Conservation (phyloP, 1,140 invertebrate genomes). For the Brachystomella parvula region DNA sequence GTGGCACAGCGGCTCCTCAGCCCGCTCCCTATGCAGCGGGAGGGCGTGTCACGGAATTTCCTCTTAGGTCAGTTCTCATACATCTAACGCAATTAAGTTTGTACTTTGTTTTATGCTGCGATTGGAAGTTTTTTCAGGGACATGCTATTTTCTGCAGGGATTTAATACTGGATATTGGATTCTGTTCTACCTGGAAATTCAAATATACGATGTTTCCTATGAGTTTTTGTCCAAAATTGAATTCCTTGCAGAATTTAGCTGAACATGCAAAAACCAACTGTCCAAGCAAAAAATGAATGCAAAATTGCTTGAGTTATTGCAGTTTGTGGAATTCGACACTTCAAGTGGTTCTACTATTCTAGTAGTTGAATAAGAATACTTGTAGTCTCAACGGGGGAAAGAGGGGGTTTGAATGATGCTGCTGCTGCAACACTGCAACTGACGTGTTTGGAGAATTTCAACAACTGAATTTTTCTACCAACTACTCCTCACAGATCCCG, state of each 20-base stretch:
- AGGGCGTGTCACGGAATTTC: conserved; percentile 21
- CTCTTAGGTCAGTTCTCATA: conserved; percentile 17
- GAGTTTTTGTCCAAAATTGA: neutral
- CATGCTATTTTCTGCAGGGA: neutral
- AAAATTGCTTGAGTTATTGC: too few species aligned
- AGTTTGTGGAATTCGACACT: too few species aligned
- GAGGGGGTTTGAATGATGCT: too few species aligned
- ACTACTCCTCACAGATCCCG: too few species aligned
- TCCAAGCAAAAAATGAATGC: too few species aligned
- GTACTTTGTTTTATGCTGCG: neutral
- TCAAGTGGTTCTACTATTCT: too few species aligned
- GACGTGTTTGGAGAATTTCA: neutral
- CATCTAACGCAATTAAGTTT: neutral
- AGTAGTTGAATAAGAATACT: too few species aligned
- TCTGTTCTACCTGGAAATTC: neutral
- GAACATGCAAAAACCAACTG: too few species aligned
- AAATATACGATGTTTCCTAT: neutral
- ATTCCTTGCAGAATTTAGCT: neutral
- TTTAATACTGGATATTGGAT: neutral
- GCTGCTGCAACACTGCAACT: neutral
- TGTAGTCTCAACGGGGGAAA: too few species aligned
- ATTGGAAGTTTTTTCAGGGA: neutral
- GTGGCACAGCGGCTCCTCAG: neutral
- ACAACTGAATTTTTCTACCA: neutral
- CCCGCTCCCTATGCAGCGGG: neutral